These are phyloP conservation scores for Centropyge bicolor DNA, from an alignment of 2,797 vertebrate genomes.

Conservation along the genomic window DNA sequence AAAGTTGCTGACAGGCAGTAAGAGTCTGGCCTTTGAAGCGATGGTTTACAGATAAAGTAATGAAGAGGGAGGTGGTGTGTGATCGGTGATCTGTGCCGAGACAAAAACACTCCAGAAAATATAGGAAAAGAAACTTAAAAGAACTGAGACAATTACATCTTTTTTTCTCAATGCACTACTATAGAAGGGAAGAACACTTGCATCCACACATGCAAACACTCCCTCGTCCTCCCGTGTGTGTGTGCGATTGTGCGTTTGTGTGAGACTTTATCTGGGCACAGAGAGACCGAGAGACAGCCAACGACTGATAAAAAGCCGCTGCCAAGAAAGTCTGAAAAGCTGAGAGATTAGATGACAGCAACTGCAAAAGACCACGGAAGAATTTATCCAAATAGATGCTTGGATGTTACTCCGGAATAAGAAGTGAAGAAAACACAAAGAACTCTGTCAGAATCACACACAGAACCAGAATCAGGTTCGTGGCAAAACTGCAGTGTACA, in stretches of 20 bases:
- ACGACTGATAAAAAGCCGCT: slow-evolving; percentile 60
- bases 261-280: slow-evolving; percentile 57
- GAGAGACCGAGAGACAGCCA: slow-evolving; percentile 57
- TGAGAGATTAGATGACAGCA: slow-evolving; percentile 68
- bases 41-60: slow-evolving; percentile 1
- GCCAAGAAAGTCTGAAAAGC: slow-evolving; percentile 66
- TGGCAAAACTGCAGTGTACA: not conserved
- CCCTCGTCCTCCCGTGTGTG: not conserved
- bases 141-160: slow-evolving; percentile 11
- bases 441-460: slow-evolving; percentile 7
- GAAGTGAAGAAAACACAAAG: slow-evolving; percentile 45
- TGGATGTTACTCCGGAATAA: slow-evolving; percentile 42
- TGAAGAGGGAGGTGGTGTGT: not conserved
- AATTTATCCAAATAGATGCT: slow-evolving; percentile 56
- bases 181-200: not conserved
- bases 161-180: not conserved
- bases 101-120: not conserved
- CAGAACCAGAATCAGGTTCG: not conserved
- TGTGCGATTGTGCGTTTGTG: slow-evolving; percentile 24
- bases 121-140: not conserved
- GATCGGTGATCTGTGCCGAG: not conserved
- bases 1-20: slow-evolving; percentile 4
- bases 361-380: slow-evolving; percentile 63
- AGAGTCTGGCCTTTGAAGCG: slow-evolving; percentile 2
- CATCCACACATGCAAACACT: slow-evolving; percentile 14